Evolutionary conservation across 2,797 vertebrate species (phyloP).

Genomic region (Eulemur mongoz): DNA sequence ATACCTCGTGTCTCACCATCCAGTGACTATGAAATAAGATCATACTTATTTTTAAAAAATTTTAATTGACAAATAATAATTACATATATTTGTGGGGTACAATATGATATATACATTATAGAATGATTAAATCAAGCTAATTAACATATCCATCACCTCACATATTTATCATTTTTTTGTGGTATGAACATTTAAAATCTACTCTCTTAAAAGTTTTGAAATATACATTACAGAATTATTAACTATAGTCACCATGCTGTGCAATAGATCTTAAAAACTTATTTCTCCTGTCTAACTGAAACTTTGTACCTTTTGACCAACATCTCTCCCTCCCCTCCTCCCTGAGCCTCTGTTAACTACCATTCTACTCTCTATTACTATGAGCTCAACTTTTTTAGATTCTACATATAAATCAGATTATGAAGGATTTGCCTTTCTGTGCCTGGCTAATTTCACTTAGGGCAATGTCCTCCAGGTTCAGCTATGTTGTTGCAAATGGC

Average conservation of each 20-base stretch:
- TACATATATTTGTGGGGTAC: background rate
- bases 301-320: background rate
- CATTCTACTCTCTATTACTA: background rate
- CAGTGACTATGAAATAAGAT: constrained; percentile 13
- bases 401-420: background rate
- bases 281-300: background rate
- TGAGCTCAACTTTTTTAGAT: background rate
- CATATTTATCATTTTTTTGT: background rate
- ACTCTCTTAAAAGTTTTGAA: background rate
- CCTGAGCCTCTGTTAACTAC: background rate
- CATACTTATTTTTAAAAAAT: background rate
- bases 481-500: background rate
- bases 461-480: background rate
- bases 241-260: background rate
- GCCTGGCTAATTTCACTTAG: background rate
- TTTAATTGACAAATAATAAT: background rate
- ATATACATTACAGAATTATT: background rate
- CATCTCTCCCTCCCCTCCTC: background rate
- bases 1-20: background rate
- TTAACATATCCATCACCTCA: background rate
- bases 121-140: background rate
- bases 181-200: background rate
- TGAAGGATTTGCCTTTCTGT: background rate
- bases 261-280: background rate
- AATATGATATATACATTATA: background rate